These are phyloP conservation scores for Engraulis encrasicolus DNA, from an alignment of 2,113 vertebrate genomes.

Conservation along the genomic window DNA sequence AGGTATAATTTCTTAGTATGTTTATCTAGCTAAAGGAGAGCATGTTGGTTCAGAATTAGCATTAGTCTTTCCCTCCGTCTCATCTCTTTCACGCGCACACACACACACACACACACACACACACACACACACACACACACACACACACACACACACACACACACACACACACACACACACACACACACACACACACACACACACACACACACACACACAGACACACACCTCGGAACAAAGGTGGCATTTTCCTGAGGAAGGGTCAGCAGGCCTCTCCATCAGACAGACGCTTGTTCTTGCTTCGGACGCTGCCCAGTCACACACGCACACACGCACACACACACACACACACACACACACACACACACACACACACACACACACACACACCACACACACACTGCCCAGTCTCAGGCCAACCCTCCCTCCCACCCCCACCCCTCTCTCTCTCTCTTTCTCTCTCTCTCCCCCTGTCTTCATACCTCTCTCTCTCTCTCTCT, in stretches of 20 bases:
- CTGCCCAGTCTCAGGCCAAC: neutral
- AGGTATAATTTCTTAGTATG: too few relatives aligned
- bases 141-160: neutral
- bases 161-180: conserved; percentile 28
- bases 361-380: neutral
- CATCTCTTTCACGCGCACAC: too few relatives aligned
- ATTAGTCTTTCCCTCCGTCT: too few relatives aligned
- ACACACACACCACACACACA: conserved; percentile 1
- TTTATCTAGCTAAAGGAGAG: too few relatives aligned
- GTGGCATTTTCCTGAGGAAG: conserved; percentile 82
- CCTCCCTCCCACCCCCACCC: too few relatives aligned
- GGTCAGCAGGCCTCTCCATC: conserved; percentile 81
- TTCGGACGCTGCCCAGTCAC: conserved; percentile 77
- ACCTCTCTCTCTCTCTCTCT: too few relatives aligned
- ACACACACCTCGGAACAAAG: conserved; percentile 80
- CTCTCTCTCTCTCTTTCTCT: too few relatives aligned
- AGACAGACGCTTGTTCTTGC: conserved; percentile 81
- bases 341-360: conserved; percentile 16
- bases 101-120: neutral
- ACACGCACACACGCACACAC: conserved; percentile 47
- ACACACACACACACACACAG: conserved; percentile 68
- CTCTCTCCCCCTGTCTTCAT: too few relatives aligned
- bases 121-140: conserved; percentile 24
- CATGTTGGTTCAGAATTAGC: too few relatives aligned
- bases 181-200: conserved; percentile 35